These are phyloP conservation scores for Cherax destructor DNA, from an alignment of 1,140 invertebrate species.

Conservation along the genomic window DNA sequence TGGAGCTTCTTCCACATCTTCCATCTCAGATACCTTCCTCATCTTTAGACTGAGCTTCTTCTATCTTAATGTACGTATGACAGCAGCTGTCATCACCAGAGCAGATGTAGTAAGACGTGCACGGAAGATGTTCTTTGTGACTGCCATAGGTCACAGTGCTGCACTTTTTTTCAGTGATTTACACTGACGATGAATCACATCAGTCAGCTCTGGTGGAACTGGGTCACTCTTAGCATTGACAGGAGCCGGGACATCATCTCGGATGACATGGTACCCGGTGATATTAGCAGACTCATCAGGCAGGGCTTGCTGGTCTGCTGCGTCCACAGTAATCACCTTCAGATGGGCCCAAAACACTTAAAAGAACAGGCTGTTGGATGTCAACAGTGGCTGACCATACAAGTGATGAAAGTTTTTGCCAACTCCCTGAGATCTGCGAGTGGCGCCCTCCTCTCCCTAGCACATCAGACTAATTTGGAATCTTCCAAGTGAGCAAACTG, in stretches of 20 bases:
- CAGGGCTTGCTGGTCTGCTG: background rate
- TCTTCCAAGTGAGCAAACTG: too few species aligned
- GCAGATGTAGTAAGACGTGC: background rate
- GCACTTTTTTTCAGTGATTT: background rate
- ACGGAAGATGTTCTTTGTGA: background rate
- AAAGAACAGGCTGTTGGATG: background rate
- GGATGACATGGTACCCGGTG: background rate
- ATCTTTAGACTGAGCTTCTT: too few species aligned
- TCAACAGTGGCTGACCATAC: background rate
- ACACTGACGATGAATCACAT: background rate
- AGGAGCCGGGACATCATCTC: background rate
- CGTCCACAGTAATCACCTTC: background rate
- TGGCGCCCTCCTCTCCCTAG: too few species aligned
- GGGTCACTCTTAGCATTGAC: background rate
- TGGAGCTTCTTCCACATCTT: too few species aligned
- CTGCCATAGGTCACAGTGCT: background rate
- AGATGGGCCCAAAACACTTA: background rate
- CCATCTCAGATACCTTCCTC: too few species aligned
- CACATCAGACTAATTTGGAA: too few species aligned
- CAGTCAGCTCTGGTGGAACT: conserved; percentile 8
- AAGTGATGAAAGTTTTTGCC: too few species aligned
- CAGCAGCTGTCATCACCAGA: background rate
- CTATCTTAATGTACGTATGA: too few species aligned
- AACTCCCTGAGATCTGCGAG: too few species aligned
- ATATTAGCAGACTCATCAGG: background rate